phyloP scores from a whole-genome alignment of 2,113 vertebrate genomes.

The Turnix velox region DNA sequence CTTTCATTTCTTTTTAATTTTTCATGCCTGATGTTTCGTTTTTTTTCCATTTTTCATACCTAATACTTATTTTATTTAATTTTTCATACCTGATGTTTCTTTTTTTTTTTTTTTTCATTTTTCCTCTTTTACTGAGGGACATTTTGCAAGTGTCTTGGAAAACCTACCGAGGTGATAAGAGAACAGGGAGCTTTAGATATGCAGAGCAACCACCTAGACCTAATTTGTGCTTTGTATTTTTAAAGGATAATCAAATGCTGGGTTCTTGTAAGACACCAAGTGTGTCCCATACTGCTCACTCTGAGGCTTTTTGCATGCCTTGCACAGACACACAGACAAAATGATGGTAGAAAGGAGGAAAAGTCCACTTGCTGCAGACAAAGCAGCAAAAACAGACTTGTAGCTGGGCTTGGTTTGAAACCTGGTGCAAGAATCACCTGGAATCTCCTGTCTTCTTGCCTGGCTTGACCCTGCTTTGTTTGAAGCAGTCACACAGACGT shows the following conservation, averaged over 20 bases:
- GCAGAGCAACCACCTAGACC: neutral
- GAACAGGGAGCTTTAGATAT: neutral
- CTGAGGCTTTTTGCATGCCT: constrained; percentile 24
- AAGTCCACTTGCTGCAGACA: constrained; percentile 57
- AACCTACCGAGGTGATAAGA: neutral
- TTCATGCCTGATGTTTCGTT: too few relatives aligned
- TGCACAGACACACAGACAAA: constrained; percentile 68
- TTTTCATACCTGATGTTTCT: too few relatives aligned
- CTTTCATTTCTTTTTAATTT: too few relatives aligned
- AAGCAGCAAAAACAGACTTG: constrained; percentile 47
- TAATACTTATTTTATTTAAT: too few relatives aligned
- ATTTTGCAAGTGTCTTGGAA: neutral
- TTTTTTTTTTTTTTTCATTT: too few relatives aligned
- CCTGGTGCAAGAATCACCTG: constrained; percentile 20
- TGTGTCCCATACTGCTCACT: constrained; percentile 55
- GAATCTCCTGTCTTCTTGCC: neutral
- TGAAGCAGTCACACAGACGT: constrained; percentile 68
- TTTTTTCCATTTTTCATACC: too few relatives aligned
- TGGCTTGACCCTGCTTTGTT: constrained; percentile 73
- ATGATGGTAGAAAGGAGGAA: constrained; percentile 64
- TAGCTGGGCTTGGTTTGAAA: constrained; percentile 72
- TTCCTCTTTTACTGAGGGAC: neutral
- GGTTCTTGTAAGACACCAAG: constrained; percentile 77
- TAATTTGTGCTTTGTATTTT: constrained; percentile 40
- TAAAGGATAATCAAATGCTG: constrained; percentile 67